These are phyloP conservation scores for Chrysopa pallens DNA, from an alignment of 1,140 invertebrate species.

Conservation along the genomic window DNA sequence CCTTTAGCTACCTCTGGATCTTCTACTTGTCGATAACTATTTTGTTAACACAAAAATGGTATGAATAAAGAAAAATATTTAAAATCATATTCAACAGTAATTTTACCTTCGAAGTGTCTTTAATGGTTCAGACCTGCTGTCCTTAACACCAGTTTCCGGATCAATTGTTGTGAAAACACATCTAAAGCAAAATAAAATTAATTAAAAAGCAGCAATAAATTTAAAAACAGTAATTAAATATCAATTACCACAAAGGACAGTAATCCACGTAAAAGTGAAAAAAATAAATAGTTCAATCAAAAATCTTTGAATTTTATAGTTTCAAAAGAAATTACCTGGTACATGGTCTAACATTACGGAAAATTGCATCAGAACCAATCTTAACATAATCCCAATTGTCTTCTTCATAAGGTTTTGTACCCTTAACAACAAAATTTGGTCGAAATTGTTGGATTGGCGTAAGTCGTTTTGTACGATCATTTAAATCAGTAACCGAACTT, in stretches of 20 bases:
- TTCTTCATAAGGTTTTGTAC: conserved; percentile 39
- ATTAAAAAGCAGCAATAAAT: conserved; percentile 1
- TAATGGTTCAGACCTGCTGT: conserved; percentile 30
- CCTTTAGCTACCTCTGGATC: conserved; percentile 14
- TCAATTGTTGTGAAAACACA: conserved; percentile 40
- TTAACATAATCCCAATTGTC: conserved; percentile 50
- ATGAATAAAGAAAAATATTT: conserved; percentile 2
- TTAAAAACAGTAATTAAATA: too few relatives aligned
- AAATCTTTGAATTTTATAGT: conserved; percentile 1
- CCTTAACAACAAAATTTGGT: conserved; percentile 47
- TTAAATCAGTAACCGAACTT: conserved; percentile 40
- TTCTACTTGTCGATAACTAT: conserved; percentile 22
- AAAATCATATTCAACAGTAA: neutral
- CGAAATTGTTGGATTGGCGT: conserved; percentile 39
- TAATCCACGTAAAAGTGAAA: conserved; percentile 7
- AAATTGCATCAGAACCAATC: conserved; percentile 36
- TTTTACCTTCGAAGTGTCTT: conserved; percentile 30
- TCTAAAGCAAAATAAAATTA: conserved; percentile 14
- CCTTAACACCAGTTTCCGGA: conserved; percentile 29
- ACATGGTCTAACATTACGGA: conserved; percentile 44
- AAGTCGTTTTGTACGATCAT: conserved; percentile 28
- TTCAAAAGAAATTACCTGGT: conserved; percentile 22
- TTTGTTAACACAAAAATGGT: conserved; percentile 3
- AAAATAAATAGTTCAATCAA: conserved; percentile 1
- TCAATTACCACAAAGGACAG: too few relatives aligned